Base-by-base conservation (phyloP, 2,113 vertebrate species). In the Elephas maximus region DNA sequence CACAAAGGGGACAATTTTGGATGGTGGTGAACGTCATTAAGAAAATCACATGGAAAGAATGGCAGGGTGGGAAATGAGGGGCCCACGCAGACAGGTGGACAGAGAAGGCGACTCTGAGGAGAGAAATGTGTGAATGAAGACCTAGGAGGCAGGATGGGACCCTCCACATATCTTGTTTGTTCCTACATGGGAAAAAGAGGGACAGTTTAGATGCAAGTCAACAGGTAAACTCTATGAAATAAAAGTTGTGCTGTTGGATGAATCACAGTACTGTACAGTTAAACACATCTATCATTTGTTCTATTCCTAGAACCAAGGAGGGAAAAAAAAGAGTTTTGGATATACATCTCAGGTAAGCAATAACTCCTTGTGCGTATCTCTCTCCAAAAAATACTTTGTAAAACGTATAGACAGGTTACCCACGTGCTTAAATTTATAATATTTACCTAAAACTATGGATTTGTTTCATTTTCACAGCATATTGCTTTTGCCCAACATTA, bases 361-460 rank as follows among this genome's bases (percentile, higher is more conserved):
- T 96, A 98, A 94, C 45, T 97, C 98, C 92, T 97, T 96, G 2
- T 98, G 83, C 90, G 97, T 95, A 87, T 97, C 85, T 98, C 71
- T 97, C 92, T 97, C 98, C 63, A 98, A 98, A 98, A 98, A 98
- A 97, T 97, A 97, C 92, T 98, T 97, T 95, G 92, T 87, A 98
- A 78, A 96, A 60, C 97, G 90, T 97, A 98, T 97, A 98, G 98
- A 97, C 97, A 98, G n/a, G 84, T 94, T 81, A 97, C 79, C 71
- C 97, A 97, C 86, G 96, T 91, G 26, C 94, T 97, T 97, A 93
- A 88, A 92, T 98, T 98, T 98, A 95, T 90, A 97, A 95, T 92
- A 91, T 97, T 93, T 12, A 78, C 87, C 82, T 0, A 98, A 98
- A 98, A 97, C 79, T 94, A 96, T n/a, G 93, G 17, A 96, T 93